A percentile compares a stretch with the other conserved stretches of the same genome.
Evolutionary conservation across 2,797 vertebrate genomes (phyloP).

Genomic region (Phataginus tricuspis): DNA sequence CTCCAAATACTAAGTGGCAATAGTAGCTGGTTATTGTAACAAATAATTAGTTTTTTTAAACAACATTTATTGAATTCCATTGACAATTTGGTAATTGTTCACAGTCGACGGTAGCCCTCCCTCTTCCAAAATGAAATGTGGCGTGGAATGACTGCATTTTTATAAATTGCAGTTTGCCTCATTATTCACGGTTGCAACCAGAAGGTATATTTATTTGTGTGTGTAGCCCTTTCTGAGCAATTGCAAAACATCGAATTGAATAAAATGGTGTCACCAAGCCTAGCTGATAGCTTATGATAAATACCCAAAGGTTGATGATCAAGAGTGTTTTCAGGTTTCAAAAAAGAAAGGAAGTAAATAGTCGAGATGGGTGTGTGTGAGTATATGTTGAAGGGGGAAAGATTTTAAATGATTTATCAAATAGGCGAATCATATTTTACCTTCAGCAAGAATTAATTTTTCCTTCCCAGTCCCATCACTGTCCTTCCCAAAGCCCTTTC

Average conservation of each 20-base stretch:
- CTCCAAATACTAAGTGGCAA: conserved; percentile 85
- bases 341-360: neutral
- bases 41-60: conserved; percentile 88
- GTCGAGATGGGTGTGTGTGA: neutral
- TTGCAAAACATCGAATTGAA: neutral
- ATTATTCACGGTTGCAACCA: conserved; percentile 26
- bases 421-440: neutral
- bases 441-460: neutral
- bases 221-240: conserved; percentile 50
- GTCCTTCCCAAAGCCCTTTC: neutral
- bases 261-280: neutral
- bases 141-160: conserved; percentile 60
- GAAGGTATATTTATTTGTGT: conserved; percentile 51
- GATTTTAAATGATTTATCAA: neutral
- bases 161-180: conserved; percentile 63
- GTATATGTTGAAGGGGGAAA: neutral
- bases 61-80: conserved; percentile 86
- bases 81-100: conserved; percentile 85
- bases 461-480: neutral
- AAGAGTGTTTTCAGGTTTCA: neutral
- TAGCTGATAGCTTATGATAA: neutral
- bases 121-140: conserved; percentile 64
- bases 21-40: conserved; percentile 86
- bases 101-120: conserved; percentile 73
- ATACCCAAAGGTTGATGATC: neutral